Evolutionary conservation across 2,113 vertebrate species (phyloP), one percentile per base, ranked within the genome.

Genomic region (Emydocephalus ijimae): DNA sequence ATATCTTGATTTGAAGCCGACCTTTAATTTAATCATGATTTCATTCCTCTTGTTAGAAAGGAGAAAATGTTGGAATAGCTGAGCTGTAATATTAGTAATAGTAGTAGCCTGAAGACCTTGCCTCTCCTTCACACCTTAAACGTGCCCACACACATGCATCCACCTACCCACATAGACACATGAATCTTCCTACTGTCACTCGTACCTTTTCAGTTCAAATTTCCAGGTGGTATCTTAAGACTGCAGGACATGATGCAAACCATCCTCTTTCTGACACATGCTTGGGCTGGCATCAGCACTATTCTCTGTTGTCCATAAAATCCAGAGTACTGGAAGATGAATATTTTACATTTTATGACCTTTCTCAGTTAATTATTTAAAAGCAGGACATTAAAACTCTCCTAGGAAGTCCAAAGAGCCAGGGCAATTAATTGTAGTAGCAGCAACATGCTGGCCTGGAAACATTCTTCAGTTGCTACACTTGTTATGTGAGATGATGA

Each of bases 351-450:
- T 94, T 96, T 61, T 96, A 95, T 95, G 96, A 95, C 93, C 87
- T 95, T 95, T 94, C 93, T 91, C 91, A 34, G 92, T 96, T 94
- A 96, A 97, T 97, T 96, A 97, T 97, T 97, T 93, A 97, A 94
- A 94, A 95, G 81, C 89, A 93, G 24, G 94, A 85, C 94, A 95
- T 0, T 0, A 89, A 89, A 96, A 94, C 81, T 94, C 95, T 94
- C 91, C 92, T 2, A 0, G 90, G 91, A 95, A 96, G 95, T 93
- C 95, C 94, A 93, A 91, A 95, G 87, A 95, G 95, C 96, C 95
- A 96, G 96, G 93, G 96, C 96, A 96, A 96, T 96, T 96, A 96
- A 87, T 87, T 94, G 85, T 90, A 96, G 90, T 93, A 95, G 52
- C 56, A 91, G 93, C 69, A 88, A 92, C 94, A 94, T 21, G 26